Conservation (phyloP, 2,113 vertebrate genomes). For the Martes martes region DNA sequence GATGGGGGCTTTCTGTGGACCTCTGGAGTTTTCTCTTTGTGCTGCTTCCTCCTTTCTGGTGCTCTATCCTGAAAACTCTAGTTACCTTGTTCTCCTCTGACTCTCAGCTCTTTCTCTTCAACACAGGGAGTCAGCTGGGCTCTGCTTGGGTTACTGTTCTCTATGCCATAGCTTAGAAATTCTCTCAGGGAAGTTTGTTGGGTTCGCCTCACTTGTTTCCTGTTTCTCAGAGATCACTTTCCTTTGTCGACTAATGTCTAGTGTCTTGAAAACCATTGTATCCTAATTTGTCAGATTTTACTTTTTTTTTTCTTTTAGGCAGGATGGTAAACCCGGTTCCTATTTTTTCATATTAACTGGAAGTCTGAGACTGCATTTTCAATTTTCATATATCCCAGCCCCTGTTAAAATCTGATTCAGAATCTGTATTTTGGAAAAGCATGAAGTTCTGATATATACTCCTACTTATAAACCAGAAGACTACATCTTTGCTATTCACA, state of each 20-base stretch:
- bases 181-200: neutral
- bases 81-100: neutral
- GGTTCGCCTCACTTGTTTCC: neutral
- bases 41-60: neutral
- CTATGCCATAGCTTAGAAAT: neutral
- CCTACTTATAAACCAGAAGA: neutral
- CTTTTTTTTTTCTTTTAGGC: neutral
- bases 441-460: neutral
- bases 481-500: neutral
- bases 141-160: neutral
- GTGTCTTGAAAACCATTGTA: neutral
- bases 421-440: neutral
- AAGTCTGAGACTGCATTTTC: neutral
- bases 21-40: neutral
- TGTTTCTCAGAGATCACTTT: neutral
- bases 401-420: neutral
- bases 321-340: neutral
- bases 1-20: neutral
- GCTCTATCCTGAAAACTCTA: neutral
- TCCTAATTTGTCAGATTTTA: neutral
- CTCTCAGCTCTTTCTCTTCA: neutral
- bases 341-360: neutral
- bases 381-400: neutral
- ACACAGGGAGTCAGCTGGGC: neutral
- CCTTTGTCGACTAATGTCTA: neutral